A percentile compares a stretch with the other conserved stretches of the same genome.
Conservation (phyloP, 2,113 vertebrate genomes). For the Stegostoma tigrinum region DNA sequence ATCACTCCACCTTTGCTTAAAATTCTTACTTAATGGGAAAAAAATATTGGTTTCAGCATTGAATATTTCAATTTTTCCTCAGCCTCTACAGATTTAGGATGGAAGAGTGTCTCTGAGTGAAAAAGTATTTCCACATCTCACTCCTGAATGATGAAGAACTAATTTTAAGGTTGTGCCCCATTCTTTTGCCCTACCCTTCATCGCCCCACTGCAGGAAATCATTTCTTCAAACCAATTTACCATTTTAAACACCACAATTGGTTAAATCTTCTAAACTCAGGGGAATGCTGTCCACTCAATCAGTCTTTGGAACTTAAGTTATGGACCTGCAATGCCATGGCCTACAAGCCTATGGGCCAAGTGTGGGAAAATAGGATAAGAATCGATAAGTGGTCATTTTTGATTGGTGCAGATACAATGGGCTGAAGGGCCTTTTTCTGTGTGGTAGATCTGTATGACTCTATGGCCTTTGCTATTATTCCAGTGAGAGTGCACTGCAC, state of each 20-base stretch:
- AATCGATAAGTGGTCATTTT: too few species aligned
- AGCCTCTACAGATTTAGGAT: neutral
- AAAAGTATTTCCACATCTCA: neutral
- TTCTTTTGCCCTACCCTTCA: neutral
- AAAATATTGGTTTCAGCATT: neutral
- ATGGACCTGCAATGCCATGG: neutral
- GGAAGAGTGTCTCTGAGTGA: neutral
- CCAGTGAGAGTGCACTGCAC: neutral
- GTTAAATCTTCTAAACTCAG: neutral
- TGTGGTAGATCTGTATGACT: too few species aligned
- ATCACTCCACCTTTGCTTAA: neutral
- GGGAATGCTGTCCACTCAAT: neutral
- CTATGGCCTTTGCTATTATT: neutral
- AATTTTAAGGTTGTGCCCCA: neutral
- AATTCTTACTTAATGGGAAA: neutral
- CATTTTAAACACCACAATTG: neutral
- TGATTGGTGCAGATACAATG: too few species aligned
- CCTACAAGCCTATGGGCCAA: too few species aligned
- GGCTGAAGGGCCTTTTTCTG: too few species aligned
- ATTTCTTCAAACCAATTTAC: neutral
- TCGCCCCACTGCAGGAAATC: neutral
- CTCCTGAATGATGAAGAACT: neutral
- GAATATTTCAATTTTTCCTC: neutral
- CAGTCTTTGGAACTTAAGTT: neutral
- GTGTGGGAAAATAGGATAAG: too few species aligned